phyloP scores from a whole-genome alignment of 2,888 invertebrate genomes.

The Spicauda simplicius region DNA sequence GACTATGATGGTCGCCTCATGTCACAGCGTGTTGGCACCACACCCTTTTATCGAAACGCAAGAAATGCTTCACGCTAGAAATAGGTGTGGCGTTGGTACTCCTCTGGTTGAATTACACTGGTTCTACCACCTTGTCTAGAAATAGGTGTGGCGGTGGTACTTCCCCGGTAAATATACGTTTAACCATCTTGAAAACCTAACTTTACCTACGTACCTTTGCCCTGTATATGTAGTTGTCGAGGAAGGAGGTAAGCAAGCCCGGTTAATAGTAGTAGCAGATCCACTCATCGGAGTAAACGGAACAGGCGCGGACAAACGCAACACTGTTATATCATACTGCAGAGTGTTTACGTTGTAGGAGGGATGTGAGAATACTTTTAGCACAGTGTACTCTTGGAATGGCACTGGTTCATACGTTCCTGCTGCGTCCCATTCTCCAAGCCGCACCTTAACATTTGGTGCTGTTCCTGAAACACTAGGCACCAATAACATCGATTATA shows the following conservation, averaged over 20 bases:
- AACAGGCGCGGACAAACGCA: conserved; percentile 87
- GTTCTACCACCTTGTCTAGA: too few species aligned
- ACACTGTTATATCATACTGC: conserved; percentile 92
- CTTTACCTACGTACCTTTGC: conserved; percentile 67
- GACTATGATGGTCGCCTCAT: too few species aligned
- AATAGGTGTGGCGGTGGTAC: too few species aligned
- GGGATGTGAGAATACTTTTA: conserved; percentile 86
- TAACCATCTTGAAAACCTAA: too few species aligned
- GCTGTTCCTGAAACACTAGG: conserved; percentile 73
- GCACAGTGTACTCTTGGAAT: conserved; percentile 86
- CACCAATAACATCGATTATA: too few species aligned
- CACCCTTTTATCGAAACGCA: too few species aligned
- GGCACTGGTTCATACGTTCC: conserved; percentile 87
- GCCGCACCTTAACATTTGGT: conserved; percentile 86
- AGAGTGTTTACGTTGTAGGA: conserved; percentile 89
- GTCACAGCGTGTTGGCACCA: too few species aligned
- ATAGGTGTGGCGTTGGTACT: too few species aligned
- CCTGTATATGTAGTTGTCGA: conserved; percentile 70
- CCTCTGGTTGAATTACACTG: too few species aligned
- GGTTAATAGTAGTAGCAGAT: conserved; percentile 83
- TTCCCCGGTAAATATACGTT: too few species aligned
- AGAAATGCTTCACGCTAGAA: too few species aligned
- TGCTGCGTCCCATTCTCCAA: conserved; percentile 91
- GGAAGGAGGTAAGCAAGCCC: conserved; percentile 85
- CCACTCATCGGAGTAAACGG: conserved; percentile 75